Evolutionary conservation across 2,888 invertebrate genomes (phyloP).

Genomic region (Oscheius onirici): DNA sequence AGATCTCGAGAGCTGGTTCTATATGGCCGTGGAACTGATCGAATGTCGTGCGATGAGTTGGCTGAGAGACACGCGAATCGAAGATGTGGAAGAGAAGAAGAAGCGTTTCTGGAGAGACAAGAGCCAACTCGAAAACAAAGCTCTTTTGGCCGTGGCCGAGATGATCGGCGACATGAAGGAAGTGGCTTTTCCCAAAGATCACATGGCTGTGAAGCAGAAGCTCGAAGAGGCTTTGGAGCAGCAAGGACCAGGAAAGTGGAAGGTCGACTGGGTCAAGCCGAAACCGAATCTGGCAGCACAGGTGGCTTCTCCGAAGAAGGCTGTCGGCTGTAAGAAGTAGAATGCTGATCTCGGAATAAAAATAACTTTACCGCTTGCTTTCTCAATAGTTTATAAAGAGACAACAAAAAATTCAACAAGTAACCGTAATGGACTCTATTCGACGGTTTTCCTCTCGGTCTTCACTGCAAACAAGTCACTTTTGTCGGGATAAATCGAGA

Average conservation of each 20-base stretch:
- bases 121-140: no score
- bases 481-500: conserved; percentile 83
- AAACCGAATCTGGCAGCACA: not conserved
- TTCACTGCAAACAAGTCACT: conserved; percentile 77
- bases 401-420: not conserved
- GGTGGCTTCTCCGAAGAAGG: not conserved
- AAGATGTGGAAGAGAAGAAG: conserved; percentile 3
- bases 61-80: not conserved
- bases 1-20: conserved; percentile 33
- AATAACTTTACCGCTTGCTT: not conserved
- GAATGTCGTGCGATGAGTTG: conserved; percentile 10
- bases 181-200: conserved; percentile 10
- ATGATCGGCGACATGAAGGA: not conserved
- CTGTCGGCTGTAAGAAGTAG: not conserved
- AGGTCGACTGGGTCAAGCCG: conserved; percentile 7
- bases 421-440: not conserved
- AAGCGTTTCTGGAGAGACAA: conserved; percentile 17
- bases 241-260: not conserved
- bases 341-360: not conserved
- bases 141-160: not conserved
- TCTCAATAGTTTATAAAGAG: not conserved
- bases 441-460: not conserved
- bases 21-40: conserved; percentile 22
- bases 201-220: conserved; percentile 15
- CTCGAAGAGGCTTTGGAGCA: not conserved